Base-by-base conservation (phyloP, 2,888 invertebrate genomes). In the Volucella inflata region DNA sequence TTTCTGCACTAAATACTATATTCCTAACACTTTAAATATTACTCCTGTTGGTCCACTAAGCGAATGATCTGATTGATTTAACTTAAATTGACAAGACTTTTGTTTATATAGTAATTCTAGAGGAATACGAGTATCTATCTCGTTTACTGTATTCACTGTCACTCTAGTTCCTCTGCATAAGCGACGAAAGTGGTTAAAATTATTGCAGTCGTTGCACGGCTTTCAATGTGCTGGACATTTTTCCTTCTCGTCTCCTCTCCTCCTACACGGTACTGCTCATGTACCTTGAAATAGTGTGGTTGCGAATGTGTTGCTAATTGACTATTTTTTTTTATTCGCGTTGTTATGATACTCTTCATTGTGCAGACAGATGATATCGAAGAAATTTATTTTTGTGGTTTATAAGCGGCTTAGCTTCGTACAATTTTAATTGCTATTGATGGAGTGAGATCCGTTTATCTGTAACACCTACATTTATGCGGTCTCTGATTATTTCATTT, bases 401-500 rank as follows among this genome's bases (percentile, higher is more conserved):
- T 59, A 36, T 50, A 38, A 11, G 51, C 72, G 12, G 62, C 42
- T 36, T 62, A 51, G n/a, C 50, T 57, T 51, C 60, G 46, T 48
- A 60, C 71, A 8, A 51, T 60, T 44, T 72, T 21, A 10, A 42
- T 60, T 11, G 60, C 51, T 30, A 51, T 72, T 72, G 21, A 8
- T 51, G 53, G 48, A 17, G 46, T 57, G 30, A 70, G 40, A 12
- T 70, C 50, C 2, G 70, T 4, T 30, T 55, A 42, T 44, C 59
- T 59, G 12, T 46, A 0, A 57, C 57, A 36, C 59, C 48, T 38
- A 42, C 72, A 17, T 50, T 48, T 9, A 60, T 46, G 38, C 53
- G 72, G 50, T 72, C 53, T 42, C 60, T 59, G 40, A 72, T 60
- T 62, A 72, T 72, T 62, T 53, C 53, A 40, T 71, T 59, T 1